Base-by-base conservation (phyloP, 1,140 invertebrate genomes). In the Zaprionus vittiger region DNA sequence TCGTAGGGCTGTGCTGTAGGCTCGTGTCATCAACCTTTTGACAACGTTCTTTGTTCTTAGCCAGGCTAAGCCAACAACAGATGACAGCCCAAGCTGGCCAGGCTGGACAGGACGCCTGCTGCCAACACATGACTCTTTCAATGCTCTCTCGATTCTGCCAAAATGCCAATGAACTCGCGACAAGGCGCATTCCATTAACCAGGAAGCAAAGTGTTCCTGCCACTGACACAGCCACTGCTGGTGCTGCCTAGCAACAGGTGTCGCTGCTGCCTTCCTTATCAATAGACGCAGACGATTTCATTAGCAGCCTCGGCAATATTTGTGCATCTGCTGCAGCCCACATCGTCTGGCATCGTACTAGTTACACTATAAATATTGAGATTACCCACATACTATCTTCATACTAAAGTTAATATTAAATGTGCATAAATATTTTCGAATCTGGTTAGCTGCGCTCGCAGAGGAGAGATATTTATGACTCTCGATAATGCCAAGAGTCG, bases 21-120 rank as follows among this genome's bases (percentile, higher is more conserved):
- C 55, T 64, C 64, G 83, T 89, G 84, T 87, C 84, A 87, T 89
- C 84, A 89, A 87, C 84, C 84, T 87, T 84, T 90, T 81, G 71
- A 62, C 56, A 72, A 60, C 56, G 70, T 73, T 63, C 81, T 84
- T 82, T 86, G 89, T 78, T 86, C 78, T 82, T 67, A 62, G 34
- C 71, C 70, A 54, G 66, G 67, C 68, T 38, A 28, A 60, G 64
- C 55, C 66, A 44, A 54, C 34, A 77, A 65, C 83, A 87, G 80
- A 87, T 87, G 83, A 89, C 84, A 87, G 83, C 41, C 31, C 31
- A 34, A 11, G 31, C 31, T 31, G 28, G 11, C 47, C 54, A 64
- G 49, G 59, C 22, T 28, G 65, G 69, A 78, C 81, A 86, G 83
- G 83, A 86, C 83, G 80, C 83, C 77, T 17, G n/a, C 41, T 44